Evolutionary conservation across 1,140 invertebrate genomes (phyloP).

Genomic region (Archivesica marissinica): DNA sequence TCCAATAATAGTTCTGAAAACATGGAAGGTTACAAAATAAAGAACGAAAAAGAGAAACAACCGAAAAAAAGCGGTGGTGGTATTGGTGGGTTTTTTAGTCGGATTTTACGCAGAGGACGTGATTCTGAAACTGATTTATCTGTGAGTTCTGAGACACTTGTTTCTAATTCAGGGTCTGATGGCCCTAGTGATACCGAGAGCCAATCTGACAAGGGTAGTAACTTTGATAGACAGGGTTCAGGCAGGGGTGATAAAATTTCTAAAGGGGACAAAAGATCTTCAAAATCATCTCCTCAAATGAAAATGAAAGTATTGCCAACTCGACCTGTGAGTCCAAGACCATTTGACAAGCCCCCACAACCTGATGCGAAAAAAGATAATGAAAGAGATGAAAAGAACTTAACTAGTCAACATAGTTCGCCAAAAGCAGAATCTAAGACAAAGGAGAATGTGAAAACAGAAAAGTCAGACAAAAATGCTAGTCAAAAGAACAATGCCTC

Average conservation of each 20-base stretch:
- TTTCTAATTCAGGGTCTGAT: slow-evolving; percentile 43
- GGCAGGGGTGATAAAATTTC: slow-evolving; percentile 1
- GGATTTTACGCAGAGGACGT: slow-evolving; percentile 73
- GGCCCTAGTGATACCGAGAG: slow-evolving; percentile 16
- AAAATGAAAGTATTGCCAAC: slow-evolving; percentile 67
- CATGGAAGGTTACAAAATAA: slow-evolving; percentile 49
- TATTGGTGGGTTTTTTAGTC: slow-evolving; percentile 77
- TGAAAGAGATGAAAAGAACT: slow-evolving; percentile 5
- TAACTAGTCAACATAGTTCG: slow-evolving; percentile 1
- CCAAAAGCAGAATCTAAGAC: slow-evolving; percentile 12
- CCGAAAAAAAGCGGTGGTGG: slow-evolving; percentile 66
- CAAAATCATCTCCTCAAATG: slow-evolving; percentile 63
- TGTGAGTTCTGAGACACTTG: slow-evolving; percentile 33
- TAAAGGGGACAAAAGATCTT: slow-evolving; percentile 34
- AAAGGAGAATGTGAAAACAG: slow-evolving; percentile 24
- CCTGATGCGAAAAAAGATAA: slow-evolving; percentile 6
- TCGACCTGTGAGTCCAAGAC: slow-evolving; percentile 30
- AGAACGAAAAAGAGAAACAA: slow-evolving; percentile 62
- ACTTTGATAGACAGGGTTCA: slow-evolving; percentile 23
- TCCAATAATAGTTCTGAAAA: slow-evolving; percentile 48
- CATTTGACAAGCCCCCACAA: slow-evolving; percentile 9
- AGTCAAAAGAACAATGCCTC: slow-evolving; percentile 33
- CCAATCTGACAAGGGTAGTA: slow-evolving; percentile 5
- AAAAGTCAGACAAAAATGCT: slow-evolving; percentile 17
- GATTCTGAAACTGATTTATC: slow-evolving; percentile 68